Evolutionary conservation across 2,797 vertebrate genomes (phyloP).

Genomic region (Xenops minutus): DNA sequence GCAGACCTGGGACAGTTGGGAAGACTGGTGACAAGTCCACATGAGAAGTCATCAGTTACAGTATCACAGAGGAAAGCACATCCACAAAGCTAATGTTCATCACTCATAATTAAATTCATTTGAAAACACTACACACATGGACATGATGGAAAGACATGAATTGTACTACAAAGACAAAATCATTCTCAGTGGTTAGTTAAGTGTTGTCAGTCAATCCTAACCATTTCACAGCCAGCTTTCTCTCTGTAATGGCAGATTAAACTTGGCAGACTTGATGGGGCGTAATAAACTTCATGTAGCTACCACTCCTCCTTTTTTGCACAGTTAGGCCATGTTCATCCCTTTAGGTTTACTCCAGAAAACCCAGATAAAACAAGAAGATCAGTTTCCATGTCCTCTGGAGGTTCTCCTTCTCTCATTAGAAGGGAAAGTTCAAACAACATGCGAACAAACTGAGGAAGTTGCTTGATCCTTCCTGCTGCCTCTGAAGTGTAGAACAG

Average conservation of each 20-base stretch:
- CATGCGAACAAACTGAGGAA: not conserved
- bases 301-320: conserved; percentile 28
- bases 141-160: conserved; percentile 2
- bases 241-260: conserved; percentile 64
- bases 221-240: conserved; percentile 55
- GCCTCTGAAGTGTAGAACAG: not conserved
- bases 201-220: conserved; percentile 68
- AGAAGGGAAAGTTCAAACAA: not conserved
- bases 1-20: not conserved
- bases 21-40: not conserved
- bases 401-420: not conserved
- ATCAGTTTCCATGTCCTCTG: conserved; percentile 8
- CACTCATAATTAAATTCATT: conserved; percentile 14
- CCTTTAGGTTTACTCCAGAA: conserved; percentile 4
- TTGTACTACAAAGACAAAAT: conserved; percentile 34
- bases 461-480: not conserved
- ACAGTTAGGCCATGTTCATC: conserved; percentile 12
- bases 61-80: not conserved
- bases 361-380: conserved; percentile 25
- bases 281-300: conserved; percentile 50
- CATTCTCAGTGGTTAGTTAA: conserved; percentile 52
- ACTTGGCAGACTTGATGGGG: conserved; percentile 69
- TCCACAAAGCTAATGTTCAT: not conserved
- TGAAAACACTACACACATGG: not conserved
- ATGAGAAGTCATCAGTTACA: not conserved